phyloP scores from a whole-genome alignment of 2,888 invertebrate species.

The Fabriciana adippe region DNA sequence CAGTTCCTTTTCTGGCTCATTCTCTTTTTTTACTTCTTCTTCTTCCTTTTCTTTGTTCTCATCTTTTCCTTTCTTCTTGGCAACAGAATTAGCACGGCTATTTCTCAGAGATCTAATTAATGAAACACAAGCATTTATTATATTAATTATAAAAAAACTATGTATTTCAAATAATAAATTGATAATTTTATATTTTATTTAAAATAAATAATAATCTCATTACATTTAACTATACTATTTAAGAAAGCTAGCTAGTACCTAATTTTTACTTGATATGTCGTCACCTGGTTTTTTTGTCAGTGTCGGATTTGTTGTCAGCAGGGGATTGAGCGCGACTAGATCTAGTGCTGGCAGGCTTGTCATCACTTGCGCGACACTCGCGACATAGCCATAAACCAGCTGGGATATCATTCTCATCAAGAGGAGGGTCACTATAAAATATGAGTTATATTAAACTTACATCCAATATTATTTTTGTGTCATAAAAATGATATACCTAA shows the following conservation, averaged over 20 bases:
- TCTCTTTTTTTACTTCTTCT: constrained; percentile 47
- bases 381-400: constrained; percentile 96
- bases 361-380: constrained; percentile 85
- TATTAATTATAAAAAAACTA: background rate
- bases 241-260: background rate
- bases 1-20: constrained; percentile 45
- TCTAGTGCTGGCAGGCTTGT: constrained; percentile 65
- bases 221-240: background rate
- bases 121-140: background rate
- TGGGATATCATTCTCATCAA: constrained; percentile 94
- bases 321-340: constrained; percentile 66
- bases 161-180: background rate
- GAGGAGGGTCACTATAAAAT: constrained; percentile 91
- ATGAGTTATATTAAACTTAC: background rate
- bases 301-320: constrained; percentile 63
- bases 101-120: constrained; percentile 56
- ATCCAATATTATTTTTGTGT: too few relatives aligned
- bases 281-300: constrained; percentile 70
- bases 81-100: constrained; percentile 58
- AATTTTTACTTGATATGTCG: constrained; percentile 11
- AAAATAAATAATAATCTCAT: background rate
- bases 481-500: too few relatives aligned
- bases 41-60: constrained; percentile 46
- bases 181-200: background rate
- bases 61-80: constrained; percentile 61